Percentiles rank a stretch among this genome's conserved stretches.
phyloP scores from a whole-genome alignment of 2,113 vertebrate species.

The Mesitornis unicolor region DNA sequence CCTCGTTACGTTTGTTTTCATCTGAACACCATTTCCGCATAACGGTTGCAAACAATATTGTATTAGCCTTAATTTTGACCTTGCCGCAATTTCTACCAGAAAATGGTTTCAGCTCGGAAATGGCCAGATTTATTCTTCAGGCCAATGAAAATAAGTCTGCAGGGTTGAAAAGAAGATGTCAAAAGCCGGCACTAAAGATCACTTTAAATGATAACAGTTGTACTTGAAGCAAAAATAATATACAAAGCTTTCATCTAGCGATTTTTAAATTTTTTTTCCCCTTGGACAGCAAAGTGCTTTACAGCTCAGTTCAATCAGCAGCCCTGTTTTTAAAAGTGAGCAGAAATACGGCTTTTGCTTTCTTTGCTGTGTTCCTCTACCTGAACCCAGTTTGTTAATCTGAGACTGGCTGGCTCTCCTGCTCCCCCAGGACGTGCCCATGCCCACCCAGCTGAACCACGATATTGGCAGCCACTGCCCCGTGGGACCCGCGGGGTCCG shows the following conservation, averaged over 20 bases:
- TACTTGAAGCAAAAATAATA: constrained; percentile 18
- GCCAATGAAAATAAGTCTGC: constrained; percentile 7
- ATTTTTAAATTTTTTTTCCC: no score
- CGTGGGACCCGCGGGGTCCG: rapidly evolving
- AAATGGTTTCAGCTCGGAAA: background rate
- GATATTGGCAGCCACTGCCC: background rate
- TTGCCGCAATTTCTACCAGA: background rate
- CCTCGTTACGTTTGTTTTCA: background rate
- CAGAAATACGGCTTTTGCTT: background rate
- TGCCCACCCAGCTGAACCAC: background rate
- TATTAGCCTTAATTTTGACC: constrained; percentile 2
- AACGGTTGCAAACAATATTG: background rate
- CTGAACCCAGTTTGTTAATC: background rate
- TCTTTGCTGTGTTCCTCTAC: background rate
- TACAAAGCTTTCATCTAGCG: constrained; percentile 6
- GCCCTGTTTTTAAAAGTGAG: background rate
- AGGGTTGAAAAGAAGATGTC: constrained; percentile 28
- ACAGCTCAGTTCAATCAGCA: background rate
- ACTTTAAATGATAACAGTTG: constrained; percentile 18
- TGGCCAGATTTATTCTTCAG: background rate
- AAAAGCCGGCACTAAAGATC: constrained; percentile 28
- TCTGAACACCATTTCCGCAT: background rate
- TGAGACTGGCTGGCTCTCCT: background rate
- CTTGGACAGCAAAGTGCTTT: background rate
- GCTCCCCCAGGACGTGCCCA: background rate